A percentile compares a stretch with the other conserved stretches of the same genome.
These are phyloP conservation scores for Cloeon dipterum DNA, from an alignment of 2,888 invertebrate genomes.

Conservation along the genomic window DNA sequence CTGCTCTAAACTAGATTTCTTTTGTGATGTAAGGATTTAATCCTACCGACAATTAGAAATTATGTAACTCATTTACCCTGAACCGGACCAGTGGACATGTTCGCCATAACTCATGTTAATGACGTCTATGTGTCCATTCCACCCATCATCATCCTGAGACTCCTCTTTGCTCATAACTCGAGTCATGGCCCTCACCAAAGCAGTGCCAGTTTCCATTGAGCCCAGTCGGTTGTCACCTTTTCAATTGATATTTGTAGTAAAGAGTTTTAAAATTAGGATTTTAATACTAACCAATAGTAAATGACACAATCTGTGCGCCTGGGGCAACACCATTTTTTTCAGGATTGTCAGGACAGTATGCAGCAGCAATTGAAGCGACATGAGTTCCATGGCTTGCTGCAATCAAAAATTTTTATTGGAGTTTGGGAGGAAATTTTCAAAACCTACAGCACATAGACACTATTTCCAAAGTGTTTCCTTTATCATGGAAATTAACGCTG, in stretches of 20 bases:
- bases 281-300: conserved; percentile 41
- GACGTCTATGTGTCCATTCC: conserved; percentile 36
- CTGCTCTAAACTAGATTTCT: neutral
- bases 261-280: neutral
- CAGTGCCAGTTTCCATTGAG: conserved; percentile 93
- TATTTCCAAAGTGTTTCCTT: conserved; percentile 76
- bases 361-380: conserved; percentile 89
- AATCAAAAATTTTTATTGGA: conserved; percentile 10
- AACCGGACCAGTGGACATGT: conserved; percentile 73
- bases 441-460: conserved; percentile 72
- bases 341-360: conserved; percentile 62
- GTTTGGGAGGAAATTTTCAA: neutral
- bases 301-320: conserved; percentile 79
- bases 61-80: conserved; percentile 42
- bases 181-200: conserved; percentile 75
- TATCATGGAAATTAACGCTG: conserved; percentile 75
- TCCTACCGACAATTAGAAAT: neutral
- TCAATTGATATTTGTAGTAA: no score
- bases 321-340: conserved; percentile 89
- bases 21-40: neutral
- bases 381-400: conserved; percentile 91
- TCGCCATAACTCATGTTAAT: conserved; percentile 99
- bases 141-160: neutral
- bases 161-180: conserved; percentile 39
- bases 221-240: conserved; percentile 77